Percentiles rank a stretch among this genome's conserved stretches.
Evolutionary conservation across 1,140 invertebrate genomes (phyloP).

Genomic region (Pemphigus obesinymphae): DNA sequence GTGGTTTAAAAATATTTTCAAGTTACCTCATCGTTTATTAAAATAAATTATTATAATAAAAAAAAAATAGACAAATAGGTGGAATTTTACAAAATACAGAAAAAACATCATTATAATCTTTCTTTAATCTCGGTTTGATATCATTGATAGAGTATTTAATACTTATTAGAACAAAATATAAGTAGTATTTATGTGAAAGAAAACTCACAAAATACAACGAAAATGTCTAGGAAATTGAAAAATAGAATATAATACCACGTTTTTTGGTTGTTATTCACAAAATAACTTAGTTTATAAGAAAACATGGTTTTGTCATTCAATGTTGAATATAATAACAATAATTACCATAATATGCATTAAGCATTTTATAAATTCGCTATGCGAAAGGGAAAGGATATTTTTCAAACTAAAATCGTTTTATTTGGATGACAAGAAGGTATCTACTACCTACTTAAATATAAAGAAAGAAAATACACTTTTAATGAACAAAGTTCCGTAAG

Average conservation of each 20-base stretch:
- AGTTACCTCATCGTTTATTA: background rate
- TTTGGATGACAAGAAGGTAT: background rate
- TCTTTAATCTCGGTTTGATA: no score
- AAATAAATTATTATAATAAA: background rate
- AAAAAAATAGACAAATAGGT: background rate
- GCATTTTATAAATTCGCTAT: background rate
- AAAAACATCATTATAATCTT: no score
- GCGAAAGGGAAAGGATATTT: conserved; percentile 12
- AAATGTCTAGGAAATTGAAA: background rate
- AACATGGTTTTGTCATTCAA: no score
- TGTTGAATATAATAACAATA: background rate
- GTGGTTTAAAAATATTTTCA: background rate
- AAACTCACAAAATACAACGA: background rate
- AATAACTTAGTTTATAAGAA: no score
- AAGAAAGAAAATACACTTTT: background rate
- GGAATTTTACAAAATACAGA: no score
- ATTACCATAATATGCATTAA: background rate
- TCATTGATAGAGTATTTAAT: no score
- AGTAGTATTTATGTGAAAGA: no score
- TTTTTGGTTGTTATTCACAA: no score
- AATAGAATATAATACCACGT: no score
- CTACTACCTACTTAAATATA: background rate
- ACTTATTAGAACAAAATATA: no score
- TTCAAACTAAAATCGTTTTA: background rate
- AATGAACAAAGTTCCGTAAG: conserved; percentile 28